phyloP scores from a whole-genome alignment of 2,888 invertebrate species.

The Osmoderma eremita region DNA sequence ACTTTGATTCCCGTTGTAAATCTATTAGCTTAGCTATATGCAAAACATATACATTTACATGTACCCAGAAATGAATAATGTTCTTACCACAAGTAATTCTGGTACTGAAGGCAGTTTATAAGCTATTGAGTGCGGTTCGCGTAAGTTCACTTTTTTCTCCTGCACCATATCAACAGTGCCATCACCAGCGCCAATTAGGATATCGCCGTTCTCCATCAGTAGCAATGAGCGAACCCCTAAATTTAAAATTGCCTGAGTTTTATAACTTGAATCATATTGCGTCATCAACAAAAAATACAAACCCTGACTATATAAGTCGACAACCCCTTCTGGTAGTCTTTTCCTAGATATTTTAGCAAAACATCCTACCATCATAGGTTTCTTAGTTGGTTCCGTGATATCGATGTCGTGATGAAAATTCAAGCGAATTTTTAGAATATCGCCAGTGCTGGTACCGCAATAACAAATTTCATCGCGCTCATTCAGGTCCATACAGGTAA shows the following conservation, averaged over 20 bases:
- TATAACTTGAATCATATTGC: not conserved
- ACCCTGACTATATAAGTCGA: conserved; percentile 71
- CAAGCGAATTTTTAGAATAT: conserved; percentile 71
- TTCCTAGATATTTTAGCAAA: conserved; percentile 71
- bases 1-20: too few relatives aligned
- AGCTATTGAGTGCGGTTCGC: conserved; percentile 44
- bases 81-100: conserved; percentile 62
- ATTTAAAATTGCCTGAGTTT: not conserved
- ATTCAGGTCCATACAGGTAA: conserved; percentile 78
- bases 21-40: too few relatives aligned
- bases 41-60: too few relatives aligned
- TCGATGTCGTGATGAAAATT: conserved; percentile 70
- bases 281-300: conserved; percentile 29
- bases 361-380: conserved; percentile 73
- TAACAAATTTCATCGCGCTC: conserved; percentile 78
- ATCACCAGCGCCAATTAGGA: conserved; percentile 86
- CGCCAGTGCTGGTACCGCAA: conserved; percentile 88
- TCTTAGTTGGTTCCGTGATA: conserved; percentile 65
- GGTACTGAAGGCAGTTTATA: conserved; percentile 64
- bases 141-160: conserved; percentile 51
- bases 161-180: conserved; percentile 81
- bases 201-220: conserved; percentile 69
- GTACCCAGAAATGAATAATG: too few relatives aligned
- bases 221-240: conserved; percentile 74
- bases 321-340: conserved; percentile 66